phyloP scores from a whole-genome alignment of 2,113 vertebrate genomes.

The Chamaea fasciata region DNA sequence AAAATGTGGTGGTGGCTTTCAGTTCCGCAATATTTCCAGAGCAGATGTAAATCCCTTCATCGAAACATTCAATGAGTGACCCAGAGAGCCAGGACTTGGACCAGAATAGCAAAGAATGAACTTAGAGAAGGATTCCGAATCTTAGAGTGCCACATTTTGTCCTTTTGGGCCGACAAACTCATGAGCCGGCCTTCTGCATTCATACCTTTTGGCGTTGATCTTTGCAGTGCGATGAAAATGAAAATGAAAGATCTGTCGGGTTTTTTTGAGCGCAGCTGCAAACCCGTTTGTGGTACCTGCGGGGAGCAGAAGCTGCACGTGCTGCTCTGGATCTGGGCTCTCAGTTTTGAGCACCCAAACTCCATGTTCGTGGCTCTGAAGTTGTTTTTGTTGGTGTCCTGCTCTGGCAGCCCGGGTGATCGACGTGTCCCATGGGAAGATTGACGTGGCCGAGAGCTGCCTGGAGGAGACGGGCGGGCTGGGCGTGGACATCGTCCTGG shows the following conservation, averaged over 20 bases:
- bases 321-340: background rate
- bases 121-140: background rate
- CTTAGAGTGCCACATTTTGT: background rate
- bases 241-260: too few relatives aligned
- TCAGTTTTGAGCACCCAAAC: rapidly evolving
- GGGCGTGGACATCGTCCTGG: conserved; percentile 89
- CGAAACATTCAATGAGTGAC: background rate
- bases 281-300: background rate
- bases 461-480: conserved; percentile 94
- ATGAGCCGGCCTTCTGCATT: background rate
- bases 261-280: background rate
- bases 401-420: conserved; percentile 81
- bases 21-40: background rate
- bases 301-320: background rate
- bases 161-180: background rate
- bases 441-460: conserved; percentile 81
- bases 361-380: rapidly evolving
- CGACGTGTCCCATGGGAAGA: conserved; percentile 74
- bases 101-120: background rate
- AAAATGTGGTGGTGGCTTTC: background rate
- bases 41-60: background rate
- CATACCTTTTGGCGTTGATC: background rate
- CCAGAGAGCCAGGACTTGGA: background rate
- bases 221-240: background rate
- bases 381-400: background rate